Evolutionary conservation across 2,797 vertebrate species (phyloP), one percentile per base, ranked within the genome.

Genomic region (Gadopsis marmoratus): DNA sequence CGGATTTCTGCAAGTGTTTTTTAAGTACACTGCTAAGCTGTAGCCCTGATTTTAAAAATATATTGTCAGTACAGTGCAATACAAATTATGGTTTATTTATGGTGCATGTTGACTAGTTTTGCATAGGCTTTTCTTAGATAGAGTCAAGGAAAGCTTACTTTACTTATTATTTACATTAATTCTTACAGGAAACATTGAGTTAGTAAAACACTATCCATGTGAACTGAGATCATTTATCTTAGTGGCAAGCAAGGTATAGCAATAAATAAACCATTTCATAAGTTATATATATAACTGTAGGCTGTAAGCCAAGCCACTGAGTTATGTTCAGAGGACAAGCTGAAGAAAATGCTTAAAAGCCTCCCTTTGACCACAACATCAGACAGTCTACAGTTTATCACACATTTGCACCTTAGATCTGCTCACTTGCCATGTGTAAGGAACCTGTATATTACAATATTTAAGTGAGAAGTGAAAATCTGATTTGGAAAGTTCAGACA

Each of bases 1-100:
- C 87, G 83, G 87, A 85, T 90, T 92, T 89, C 63, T 85, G 41
- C 61, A 79, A 83, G 72, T 69, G 66, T 61, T 85, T 76, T 76
- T 84, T 59, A 84, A 76, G 76, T 64, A 78, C 65, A 82, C 50
- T 60, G 62, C 70, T 59, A 60, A 78, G 76, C 61, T 58, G 47
- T 14, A 56, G 71, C 58, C 56, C 41, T 76, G 60, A 78, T 84
- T 84, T 68, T 81, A 72, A 78, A 79, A 82, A 79, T 66, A 79
- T 39, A 26, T 26, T 26, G 26, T 26, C 26, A 26, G 26, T 26
- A 67, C 51, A 76, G 45, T 74, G 55, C 23, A 33, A 51, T 31
- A 60, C 33, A 72, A 73, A 76, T 19, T 60, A 54, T 29, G 23
- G 14, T 60, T 74, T 65, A 50, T 70, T 71, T 50, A 33, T 53